A percentile compares a stretch with the other conserved stretches of the same genome.
phyloP scores from a whole-genome alignment of 2,797 vertebrate genomes.

The Denticeps clupeoides region DNA sequence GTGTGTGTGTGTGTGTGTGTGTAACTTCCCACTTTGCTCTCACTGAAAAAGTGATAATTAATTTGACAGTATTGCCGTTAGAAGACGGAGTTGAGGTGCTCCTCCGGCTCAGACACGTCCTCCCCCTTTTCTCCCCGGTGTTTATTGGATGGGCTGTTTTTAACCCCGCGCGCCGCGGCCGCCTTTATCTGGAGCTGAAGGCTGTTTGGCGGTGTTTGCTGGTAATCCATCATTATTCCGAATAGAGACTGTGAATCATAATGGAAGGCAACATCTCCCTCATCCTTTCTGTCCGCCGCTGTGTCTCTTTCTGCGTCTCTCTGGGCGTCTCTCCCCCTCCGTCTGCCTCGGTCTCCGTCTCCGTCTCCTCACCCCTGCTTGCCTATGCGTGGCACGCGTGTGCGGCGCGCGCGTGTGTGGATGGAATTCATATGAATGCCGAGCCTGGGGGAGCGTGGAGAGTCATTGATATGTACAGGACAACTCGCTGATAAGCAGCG shows the following conservation, averaged over 20 bases:
- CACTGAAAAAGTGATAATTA: no score
- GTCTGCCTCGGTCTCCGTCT: conserved; percentile 23
- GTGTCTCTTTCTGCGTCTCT: conserved; percentile 9
- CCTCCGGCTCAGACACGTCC: no score
- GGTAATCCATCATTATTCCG: no score
- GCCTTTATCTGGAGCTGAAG: no score
- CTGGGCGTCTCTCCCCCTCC: conserved; percentile 6
- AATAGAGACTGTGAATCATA: no score
- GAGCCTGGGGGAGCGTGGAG: conserved; percentile 47
- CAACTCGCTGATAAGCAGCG: conserved; percentile 64
- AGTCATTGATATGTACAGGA: conserved; percentile 70
- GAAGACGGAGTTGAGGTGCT: no score
- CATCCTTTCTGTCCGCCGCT: conserved; percentile 12
- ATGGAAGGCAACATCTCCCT: conserved; percentile 6
- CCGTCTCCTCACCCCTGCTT: conserved; percentile 43
- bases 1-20: conserved; percentile 9
- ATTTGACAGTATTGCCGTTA: no score
- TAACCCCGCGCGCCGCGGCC: no score
- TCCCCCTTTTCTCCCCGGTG: no score
- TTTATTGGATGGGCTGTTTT: no score
- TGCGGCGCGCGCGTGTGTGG: conserved; percentile 54
- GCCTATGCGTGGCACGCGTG: conserved; percentile 62
- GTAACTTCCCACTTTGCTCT: no score
- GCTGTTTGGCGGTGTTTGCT: no score
- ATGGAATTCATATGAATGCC: conserved; percentile 67